phyloP scores from a whole-genome alignment of 2,888 invertebrate genomes.

The Gymnocheta viridis region DNA sequence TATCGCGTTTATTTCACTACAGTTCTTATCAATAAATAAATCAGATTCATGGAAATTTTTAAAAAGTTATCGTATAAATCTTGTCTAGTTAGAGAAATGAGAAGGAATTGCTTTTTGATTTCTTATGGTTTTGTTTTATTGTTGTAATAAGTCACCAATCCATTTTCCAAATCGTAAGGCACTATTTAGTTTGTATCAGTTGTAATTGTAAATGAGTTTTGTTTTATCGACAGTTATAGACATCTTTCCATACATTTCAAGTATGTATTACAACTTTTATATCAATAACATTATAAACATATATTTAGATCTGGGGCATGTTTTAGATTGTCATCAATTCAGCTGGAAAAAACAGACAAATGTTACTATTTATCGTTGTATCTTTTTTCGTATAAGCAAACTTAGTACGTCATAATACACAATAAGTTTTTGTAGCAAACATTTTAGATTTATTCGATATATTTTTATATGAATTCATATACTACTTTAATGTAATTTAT shows the following conservation, averaged over 20 bases:
- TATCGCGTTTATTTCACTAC: no score
- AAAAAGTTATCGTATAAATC: no score
- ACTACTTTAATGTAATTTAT: no score
- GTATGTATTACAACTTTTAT: not conserved
- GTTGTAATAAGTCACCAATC: not conserved
- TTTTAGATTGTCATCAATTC: slow-evolving; percentile 36
- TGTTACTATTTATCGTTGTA: not conserved
- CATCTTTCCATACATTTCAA: not conserved
- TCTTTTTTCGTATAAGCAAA: not conserved
- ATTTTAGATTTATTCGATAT: no score
- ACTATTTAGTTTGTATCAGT: no score
- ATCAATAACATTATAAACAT: no score
- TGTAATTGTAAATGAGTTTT: no score
- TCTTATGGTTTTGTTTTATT: not conserved
- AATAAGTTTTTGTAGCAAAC: not conserved
- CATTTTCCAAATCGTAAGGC: no score
- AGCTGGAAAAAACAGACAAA: slow-evolving; percentile 12
- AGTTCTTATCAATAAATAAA: no score
- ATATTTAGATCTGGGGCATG: slow-evolving; percentile 35
- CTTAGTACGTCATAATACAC: not conserved
- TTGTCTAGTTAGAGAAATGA: not conserved
- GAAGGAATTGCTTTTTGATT: slow-evolving; percentile 38
- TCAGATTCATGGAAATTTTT: no score
- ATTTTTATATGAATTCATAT: no score
- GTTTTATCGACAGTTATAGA: not conserved